Base-by-base conservation (phyloP, 2,797 vertebrate genomes). In the Lepus oiostolus region DNA sequence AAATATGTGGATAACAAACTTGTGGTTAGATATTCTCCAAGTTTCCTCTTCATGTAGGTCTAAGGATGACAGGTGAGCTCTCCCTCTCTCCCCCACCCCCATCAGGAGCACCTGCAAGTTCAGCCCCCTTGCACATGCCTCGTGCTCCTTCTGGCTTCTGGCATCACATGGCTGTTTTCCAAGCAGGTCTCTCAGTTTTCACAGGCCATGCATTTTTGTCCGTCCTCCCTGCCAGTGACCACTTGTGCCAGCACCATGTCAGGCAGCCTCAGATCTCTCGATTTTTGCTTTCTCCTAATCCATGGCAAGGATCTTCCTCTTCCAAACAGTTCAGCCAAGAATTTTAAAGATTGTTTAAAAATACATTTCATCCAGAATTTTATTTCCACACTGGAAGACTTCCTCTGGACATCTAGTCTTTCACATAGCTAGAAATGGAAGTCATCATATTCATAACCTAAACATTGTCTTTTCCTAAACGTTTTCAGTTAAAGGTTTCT, bases 401-500 rank as follows among this genome's bases (percentile, higher is more conserved):
- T 79, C 80, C 65, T 80, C 80, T 81, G 75, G 11, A 87, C 22
- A 16, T 52, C 13, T 65, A 58, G 50, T 65, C 8, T 91, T 62
- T 50, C 13, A 35, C 12, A 77, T 47, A 77, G 52, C 21, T 16
- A 68, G n/a, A 74, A 77, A 72, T 12, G 3, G 28, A 95, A 82
- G 32, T 47, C 24, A 28, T 35, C 32, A 13, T 47, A 54, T 42
- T 77, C 71, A 32, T 81, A 47, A 72, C 28, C 35, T 22, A 74
- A 67, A 74, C n/a, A 74, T 38, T 74, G 50, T 47, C 14, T 77
- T 86, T 79, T 65, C 10, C 26, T 58, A 80, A 90, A 87, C 8
- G 63, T 89, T 94, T 65, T 63, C 80, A 71, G 22, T 88, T 87
- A 54, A 80, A 75, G 24, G 13, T 24, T 92, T 75, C 79, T 71